phyloP scores from a whole-genome alignment of 1,140 invertebrate species.

The Dryas iulia region DNA sequence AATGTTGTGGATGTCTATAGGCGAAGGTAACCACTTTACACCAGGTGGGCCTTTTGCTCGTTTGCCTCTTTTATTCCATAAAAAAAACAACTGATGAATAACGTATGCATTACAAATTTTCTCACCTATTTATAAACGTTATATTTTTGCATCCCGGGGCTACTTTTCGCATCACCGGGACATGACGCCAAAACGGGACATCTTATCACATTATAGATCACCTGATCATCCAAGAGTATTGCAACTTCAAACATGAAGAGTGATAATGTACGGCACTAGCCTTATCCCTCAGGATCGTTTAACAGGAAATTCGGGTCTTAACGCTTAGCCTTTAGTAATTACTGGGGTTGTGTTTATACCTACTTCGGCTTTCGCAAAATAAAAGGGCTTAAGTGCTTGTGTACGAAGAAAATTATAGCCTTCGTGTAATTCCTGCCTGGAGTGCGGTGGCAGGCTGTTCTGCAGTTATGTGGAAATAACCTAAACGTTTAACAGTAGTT shows the following conservation, averaged over 20 bases:
- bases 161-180: no score
- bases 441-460: constrained; percentile 26
- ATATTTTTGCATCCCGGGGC: no score
- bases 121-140: no score
- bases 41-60: no score
- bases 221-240: constrained; percentile 28
- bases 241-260: constrained; percentile 54
- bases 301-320: constrained; percentile 70
- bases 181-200: no score
- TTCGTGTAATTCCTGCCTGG: constrained; percentile 40
- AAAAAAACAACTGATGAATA: no score
- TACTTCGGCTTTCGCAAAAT: constrained; percentile 48
- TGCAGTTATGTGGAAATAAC: constrained; percentile 17
- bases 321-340: constrained; percentile 69
- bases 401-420: constrained; percentile 43
- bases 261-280: constrained; percentile 58
- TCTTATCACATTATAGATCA: no score
- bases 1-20: no score
- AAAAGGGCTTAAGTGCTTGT: constrained; percentile 41
- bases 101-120: no score
- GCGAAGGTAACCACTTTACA: no score
- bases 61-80: no score
- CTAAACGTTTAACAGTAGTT: constrained; percentile 5
- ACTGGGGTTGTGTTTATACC: constrained; percentile 59
- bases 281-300: constrained; percentile 63